Conservation (phyloP, 2,113 vertebrate genomes). For the Aleadryas rufinucha region DNA sequence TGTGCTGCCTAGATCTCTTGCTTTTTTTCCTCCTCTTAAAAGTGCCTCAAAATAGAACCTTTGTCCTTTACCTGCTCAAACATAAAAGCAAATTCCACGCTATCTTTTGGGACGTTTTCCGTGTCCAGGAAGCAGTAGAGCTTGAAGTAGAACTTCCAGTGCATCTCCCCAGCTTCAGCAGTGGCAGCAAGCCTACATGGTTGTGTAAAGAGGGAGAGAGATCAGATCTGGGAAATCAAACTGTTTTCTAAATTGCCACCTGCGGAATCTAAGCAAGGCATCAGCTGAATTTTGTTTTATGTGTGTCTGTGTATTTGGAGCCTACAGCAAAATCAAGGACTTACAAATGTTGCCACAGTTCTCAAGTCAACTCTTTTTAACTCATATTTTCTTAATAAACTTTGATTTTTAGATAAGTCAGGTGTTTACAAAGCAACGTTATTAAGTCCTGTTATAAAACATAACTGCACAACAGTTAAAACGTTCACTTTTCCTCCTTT, state of each 20-base stretch:
- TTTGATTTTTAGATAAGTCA: background rate
- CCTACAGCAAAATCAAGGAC: background rate
- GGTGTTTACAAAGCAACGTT: background rate
- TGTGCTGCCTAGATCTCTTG: background rate
- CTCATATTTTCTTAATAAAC: background rate
- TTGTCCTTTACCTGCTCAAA: conserved; percentile 89
- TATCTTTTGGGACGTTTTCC: conserved; percentile 87
- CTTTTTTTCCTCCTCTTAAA: background rate
- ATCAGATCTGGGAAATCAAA: background rate
- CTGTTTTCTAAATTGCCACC: background rate
- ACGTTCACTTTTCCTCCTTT: rapidly evolving
- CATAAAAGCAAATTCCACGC: conserved; percentile 98
- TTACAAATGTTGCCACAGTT: background rate
- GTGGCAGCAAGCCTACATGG: conserved; percentile 74
- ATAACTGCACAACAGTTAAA: background rate
- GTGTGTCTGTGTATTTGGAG: background rate
- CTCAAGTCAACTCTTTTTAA: background rate
- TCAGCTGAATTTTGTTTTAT: background rate
- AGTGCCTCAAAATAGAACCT: background rate
- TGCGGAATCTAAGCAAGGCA: background rate
- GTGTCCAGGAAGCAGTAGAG: conserved; percentile 98
- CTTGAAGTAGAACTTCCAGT: conserved; percentile 97
- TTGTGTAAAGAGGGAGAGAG: background rate
- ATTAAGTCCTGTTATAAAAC: background rate
- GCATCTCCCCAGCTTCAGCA: conserved; percentile 72